Evolutionary conservation across 2,888 invertebrate genomes (phyloP).

Genomic region (Calliopum simillimum): DNA sequence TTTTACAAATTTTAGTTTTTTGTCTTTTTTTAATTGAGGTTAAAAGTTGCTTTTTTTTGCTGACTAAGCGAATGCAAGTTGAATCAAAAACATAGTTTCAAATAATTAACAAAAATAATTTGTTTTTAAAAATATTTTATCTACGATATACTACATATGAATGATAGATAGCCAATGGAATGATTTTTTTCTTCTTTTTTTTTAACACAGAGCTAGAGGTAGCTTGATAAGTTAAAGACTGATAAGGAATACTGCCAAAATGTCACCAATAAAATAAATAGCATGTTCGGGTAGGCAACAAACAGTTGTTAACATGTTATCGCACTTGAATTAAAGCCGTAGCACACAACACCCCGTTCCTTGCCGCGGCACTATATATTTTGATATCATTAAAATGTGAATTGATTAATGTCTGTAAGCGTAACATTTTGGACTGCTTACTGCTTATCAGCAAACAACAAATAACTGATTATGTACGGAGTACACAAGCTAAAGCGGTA

Average conservation of each 20-base stretch:
- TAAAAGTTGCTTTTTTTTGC: no score
- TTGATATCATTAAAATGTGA: conserved; percentile 6
- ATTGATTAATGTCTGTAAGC: not conserved
- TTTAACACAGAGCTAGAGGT: no score
- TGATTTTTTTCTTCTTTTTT: no score
- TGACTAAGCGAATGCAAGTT: no score
- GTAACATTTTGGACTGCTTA: not conserved
- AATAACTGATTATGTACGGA: not conserved
- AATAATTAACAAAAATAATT: no score
- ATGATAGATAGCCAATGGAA: no score
- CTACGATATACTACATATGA: no score
- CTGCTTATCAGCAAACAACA: not conserved
- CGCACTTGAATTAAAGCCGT: not conserved
- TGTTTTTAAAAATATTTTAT: no score
- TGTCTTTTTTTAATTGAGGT: no score
- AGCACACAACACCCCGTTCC: not conserved
- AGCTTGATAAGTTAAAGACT: not conserved
- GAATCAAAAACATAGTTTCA: no score
- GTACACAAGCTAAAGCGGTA: no score
- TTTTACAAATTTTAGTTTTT: no score
- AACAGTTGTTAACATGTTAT: conserved; percentile 10
- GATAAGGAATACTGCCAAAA: not conserved
- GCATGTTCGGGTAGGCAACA: not conserved
- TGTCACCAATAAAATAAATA: not conserved
- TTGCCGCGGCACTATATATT: not conserved